Evolutionary conservation across 2,888 invertebrate genomes (phyloP), one percentile per base, ranked within the genome.

Genomic region (Agonopterix arenella): DNA sequence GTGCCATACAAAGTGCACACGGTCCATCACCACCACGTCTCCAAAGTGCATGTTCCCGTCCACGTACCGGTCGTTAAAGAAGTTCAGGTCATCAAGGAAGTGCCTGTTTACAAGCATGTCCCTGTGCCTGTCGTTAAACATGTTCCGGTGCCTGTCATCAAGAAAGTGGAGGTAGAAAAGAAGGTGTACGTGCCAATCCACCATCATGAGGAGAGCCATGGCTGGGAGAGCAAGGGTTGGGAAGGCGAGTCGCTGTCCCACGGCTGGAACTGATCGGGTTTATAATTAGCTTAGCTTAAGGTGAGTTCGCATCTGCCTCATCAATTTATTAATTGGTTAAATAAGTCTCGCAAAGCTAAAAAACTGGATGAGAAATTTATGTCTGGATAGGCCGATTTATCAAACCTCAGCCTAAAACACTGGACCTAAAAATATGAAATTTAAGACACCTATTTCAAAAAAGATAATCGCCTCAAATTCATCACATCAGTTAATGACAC

Each of bases 1-100:
- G 88, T 89, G 1, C 88, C 88, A 0, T 88, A 89, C 79, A 88
- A 89, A 58, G 65, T 88, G 40, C 86, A 86, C 64, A 89, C 86
- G 1, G 68, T 86, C 60, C 88, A 89, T 60, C 88, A 89, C 54
- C 88, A 89, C 68, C 88, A 88, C 73, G 86, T 86, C 2, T 73
- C 75, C n/a, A 88, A 86, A 54, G 78, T 86, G 0, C 83, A 76
- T 46, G 74, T 80, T 0, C 84, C 84, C 0, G 79, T 83, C 0
- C 85, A 84, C 56, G 84, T 84, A 4, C 85, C 85, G 0, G 86
- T 89, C 0, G 70, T 84, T 11, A 89, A 89, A 46, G 86, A 89
- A 48, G 86, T 89, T 8, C 73, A 61, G n/a, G 84, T 89, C 36
- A 71, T 80, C 61, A 89, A 88, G 56, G 86, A 88, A 57, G 88